Conservation (phyloP, 2,797 vertebrate genomes). For the Accipiter badius region DNA sequence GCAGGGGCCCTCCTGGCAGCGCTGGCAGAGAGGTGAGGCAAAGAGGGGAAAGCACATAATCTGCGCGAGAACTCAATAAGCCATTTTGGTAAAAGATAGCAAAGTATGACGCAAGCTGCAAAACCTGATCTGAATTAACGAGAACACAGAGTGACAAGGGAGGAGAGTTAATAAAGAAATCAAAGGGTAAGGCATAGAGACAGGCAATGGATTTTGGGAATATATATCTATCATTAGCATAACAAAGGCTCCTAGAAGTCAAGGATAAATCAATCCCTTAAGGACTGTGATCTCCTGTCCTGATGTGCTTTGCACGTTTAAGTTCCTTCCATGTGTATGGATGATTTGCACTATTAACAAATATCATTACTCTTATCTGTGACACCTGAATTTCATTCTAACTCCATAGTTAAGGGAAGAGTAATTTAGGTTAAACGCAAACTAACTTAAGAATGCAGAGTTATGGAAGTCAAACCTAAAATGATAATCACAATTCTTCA, state of each 20-base stretch:
- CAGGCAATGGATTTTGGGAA: background rate
- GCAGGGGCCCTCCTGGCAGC: background rate
- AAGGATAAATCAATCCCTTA: slow-evolving; percentile 22
- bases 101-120: background rate
- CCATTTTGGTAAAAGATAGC: background rate
- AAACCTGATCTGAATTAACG: slow-evolving; percentile 14
- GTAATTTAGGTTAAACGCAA: background rate
- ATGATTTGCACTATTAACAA: slow-evolving; percentile 16
- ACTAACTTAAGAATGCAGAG: background rate
- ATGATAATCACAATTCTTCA: background rate
- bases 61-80: background rate
- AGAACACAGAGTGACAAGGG: background rate
- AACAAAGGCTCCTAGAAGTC: slow-evolving; percentile 31
- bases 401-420: background rate
- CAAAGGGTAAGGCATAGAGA: background rate
- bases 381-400: slow-evolving; percentile 11
- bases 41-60: background rate
- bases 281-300: slow-evolving; percentile 10
- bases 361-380: background rate
- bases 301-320: background rate
- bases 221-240: slow-evolving; percentile 28
- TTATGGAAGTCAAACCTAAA: background rate
- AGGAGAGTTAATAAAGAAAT: slow-evolving; percentile 47
- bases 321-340: background rate
- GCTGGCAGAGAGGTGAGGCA: background rate